These are phyloP conservation scores for Monarcha castaneiventris DNA, from an alignment of 2,113 vertebrate genomes.

Conservation along the genomic window DNA sequence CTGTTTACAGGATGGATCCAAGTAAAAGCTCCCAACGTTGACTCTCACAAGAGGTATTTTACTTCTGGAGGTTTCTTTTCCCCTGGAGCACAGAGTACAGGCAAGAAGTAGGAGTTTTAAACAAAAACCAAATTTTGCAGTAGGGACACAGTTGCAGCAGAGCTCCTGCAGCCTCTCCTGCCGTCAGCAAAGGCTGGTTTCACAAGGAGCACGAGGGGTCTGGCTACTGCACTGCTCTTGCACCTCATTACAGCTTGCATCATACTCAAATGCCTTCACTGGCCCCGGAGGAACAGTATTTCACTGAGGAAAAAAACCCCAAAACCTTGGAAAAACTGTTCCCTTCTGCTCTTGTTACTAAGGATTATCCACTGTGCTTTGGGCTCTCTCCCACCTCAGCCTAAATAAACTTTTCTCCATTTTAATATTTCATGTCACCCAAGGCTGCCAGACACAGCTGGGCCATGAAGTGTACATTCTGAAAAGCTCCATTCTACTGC, in stretches of 20 bases:
- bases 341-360: not conserved
- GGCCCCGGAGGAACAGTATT: not conserved
- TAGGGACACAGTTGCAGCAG: rapidly evolving
- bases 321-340: not conserved
- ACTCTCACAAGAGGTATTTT: not conserved
- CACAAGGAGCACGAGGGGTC: rapidly evolving
- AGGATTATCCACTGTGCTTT: not conserved
- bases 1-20: not conserved
- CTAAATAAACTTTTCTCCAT: not conserved
- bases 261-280: not conserved
- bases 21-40: not conserved
- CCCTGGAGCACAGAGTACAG: not conserved
- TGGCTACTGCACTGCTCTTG: not conserved
- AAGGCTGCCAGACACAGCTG: not conserved
- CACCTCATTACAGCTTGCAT: not conserved
- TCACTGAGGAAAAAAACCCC: not conserved
- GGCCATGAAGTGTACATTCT: not conserved
- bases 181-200: not conserved
- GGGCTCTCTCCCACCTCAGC: not conserved
- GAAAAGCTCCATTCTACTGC: not conserved
- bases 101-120: not conserved
- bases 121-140: not conserved
- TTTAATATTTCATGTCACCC: not conserved
- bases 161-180: not conserved
- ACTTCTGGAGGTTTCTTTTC: not conserved